phyloP scores from a whole-genome alignment of 2,113 vertebrate genomes.

The Callopanchax toddi region DNA sequence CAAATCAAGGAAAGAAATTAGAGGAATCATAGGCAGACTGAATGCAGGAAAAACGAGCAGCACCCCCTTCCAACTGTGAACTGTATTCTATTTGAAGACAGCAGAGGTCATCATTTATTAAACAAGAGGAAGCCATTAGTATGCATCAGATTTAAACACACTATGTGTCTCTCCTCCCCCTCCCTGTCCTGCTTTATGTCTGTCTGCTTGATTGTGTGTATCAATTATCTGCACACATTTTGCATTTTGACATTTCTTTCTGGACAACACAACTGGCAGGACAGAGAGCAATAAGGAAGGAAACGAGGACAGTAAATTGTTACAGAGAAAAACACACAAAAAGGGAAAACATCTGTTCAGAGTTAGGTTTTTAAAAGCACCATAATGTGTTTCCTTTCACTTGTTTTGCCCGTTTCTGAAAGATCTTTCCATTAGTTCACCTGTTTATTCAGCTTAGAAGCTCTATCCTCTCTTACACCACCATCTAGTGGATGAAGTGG shows the following conservation, averaged over 20 bases:
- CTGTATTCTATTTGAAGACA: constrained; percentile 68
- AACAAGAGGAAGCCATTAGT: constrained; percentile 71
- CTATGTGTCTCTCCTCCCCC: constrained; percentile 50
- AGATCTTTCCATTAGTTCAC: background rate
- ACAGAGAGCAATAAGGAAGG: no score
- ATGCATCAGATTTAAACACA: constrained; percentile 70
- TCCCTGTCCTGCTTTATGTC: constrained; percentile 54
- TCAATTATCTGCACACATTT: constrained; percentile 46
- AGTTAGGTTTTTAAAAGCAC: no score
- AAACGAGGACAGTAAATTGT: background rate
- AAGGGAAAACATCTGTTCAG: background rate
- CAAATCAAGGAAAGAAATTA: constrained; percentile 1
- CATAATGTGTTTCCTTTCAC: no score
- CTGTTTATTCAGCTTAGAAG: background rate
- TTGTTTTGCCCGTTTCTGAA: background rate
- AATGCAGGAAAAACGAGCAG: constrained; percentile 39
- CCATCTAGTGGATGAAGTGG: constrained; percentile 59
- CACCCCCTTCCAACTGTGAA: constrained; percentile 40
- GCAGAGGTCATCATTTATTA: constrained; percentile 76
- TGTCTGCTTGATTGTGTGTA: constrained; percentile 60
- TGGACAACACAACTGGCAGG: constrained; percentile 3
- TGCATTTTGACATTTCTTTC: background rate
- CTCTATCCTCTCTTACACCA: constrained; percentile 27
- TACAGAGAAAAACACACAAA: background rate
- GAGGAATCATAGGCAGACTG: constrained; percentile 9